Percentiles rank a stretch among this genome's conserved stretches.
Evolutionary conservation across 1,140 invertebrate genomes (phyloP).

Genomic region (Scaptomyza montana): DNA sequence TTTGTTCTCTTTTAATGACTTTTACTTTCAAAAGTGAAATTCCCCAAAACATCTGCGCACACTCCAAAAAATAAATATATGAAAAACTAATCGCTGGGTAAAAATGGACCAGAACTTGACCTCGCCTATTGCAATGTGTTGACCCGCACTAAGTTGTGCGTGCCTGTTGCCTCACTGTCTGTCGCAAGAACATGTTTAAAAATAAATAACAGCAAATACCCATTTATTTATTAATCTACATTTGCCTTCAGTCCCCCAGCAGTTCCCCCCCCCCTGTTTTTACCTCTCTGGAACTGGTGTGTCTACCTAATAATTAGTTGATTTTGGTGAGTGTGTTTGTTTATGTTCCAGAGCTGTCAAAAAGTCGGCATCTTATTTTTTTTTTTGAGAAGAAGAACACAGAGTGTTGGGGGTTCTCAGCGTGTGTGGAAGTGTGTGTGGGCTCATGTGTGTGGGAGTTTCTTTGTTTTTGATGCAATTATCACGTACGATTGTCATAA

Average conservation of each 20-base stretch:
- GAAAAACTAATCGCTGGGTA: neutral
- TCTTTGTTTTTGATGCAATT: conserved; percentile 69
- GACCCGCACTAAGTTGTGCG: conserved; percentile 50
- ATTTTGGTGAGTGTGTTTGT: conserved; percentile 48
- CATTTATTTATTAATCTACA: conserved; percentile 72
- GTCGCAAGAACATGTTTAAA: conserved; percentile 60
- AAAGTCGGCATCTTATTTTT: conserved; percentile 41
- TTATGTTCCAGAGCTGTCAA: conserved; percentile 69
- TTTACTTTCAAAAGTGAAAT: conserved; percentile 2
- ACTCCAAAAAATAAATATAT: neutral
- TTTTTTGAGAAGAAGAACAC: neutral
- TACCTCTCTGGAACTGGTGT: neutral
- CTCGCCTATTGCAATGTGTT: conserved; percentile 47
- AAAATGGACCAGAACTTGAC: conserved; percentile 55
- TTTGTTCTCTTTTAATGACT: neutral
- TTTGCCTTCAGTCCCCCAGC: conserved; percentile 37
- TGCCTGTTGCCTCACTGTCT: conserved; percentile 41
- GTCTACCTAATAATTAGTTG: conserved; percentile 61
- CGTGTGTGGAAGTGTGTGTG: conserved; percentile 22
- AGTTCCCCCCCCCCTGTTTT: neutral
- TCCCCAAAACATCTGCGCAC: neutral
- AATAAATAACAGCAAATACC: conserved; percentile 76
- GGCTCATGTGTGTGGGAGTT: conserved; percentile 45
- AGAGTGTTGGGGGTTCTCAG: neutral
- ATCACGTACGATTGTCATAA: conserved; percentile 84